phyloP scores from a whole-genome alignment of 2,888 invertebrate genomes.

The Rhagonycha fulva region DNA sequence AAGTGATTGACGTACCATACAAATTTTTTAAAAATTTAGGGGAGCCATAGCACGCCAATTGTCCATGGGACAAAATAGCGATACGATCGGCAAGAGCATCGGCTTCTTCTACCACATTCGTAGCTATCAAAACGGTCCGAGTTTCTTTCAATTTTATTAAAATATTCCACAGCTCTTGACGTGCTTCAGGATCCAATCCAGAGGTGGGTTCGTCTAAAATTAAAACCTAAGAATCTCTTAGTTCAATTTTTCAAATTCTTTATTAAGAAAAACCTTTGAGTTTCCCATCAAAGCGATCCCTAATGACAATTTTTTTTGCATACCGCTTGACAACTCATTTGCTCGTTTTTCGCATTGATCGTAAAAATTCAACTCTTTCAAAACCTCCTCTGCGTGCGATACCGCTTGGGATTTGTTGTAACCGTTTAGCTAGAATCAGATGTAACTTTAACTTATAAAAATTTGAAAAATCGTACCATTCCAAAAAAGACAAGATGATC shows the following conservation, averaged over 20 bases:
- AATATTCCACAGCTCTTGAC: constrained; percentile 85
- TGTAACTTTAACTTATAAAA: background rate
- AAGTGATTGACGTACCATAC: constrained; percentile 53
- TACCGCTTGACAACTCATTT: constrained; percentile 81
- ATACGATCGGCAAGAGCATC: constrained; percentile 60
- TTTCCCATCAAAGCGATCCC: constrained; percentile 85
- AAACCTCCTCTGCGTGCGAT: background rate
- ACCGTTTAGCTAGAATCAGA: constrained; percentile 64
- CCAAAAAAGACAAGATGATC: constrained; percentile 86
- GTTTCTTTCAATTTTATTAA: constrained; percentile 62
- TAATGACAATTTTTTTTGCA: constrained; percentile 85
- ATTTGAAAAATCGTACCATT: constrained; percentile 61
- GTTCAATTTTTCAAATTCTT: background rate
- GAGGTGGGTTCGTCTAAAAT: constrained; percentile 88
- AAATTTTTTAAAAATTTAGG: constrained; percentile 65
- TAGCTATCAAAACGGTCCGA: constrained; percentile 84
- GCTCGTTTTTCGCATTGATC: background rate
- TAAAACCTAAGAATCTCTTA: constrained; percentile 52
- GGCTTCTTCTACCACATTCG: constrained; percentile 96
- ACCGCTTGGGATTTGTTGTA: background rate
- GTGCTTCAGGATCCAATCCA: constrained; percentile 88
- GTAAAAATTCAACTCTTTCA: background rate
- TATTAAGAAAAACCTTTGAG: constrained; percentile 54
- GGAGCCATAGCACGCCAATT: background rate
- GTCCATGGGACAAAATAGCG: background rate